Percentiles rank a stretch among this genome's conserved stretches.
These are phyloP conservation scores for Drosophila multiciliata DNA, from an alignment of 2,888 invertebrate genomes.

Conservation along the genomic window DNA sequence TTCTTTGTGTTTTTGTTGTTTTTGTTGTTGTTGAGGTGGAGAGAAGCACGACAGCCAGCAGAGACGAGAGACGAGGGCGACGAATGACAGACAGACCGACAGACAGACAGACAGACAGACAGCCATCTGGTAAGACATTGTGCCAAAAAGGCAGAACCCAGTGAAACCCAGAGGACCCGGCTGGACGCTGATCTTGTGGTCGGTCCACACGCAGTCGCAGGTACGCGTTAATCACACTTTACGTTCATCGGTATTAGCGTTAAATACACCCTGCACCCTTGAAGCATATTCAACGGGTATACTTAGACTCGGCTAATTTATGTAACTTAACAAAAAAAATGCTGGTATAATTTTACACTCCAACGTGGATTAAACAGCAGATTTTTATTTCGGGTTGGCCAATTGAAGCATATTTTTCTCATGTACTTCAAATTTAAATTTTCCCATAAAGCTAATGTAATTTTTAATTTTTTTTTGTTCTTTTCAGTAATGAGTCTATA, in stretches of 20 bases:
- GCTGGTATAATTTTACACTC: accelerated
- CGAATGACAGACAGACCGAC: slow-evolving; percentile 1
- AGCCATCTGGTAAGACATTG: slow-evolving; percentile 26
- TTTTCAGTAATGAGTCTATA: background rate
- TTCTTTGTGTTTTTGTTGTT: slow-evolving; percentile 21
- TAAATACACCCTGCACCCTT: slow-evolving; percentile 26
- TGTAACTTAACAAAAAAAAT: background rate
- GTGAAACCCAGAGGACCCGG: slow-evolving; percentile 9
- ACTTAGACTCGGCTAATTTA: background rate
- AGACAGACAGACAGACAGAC: background rate
- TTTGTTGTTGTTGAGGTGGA: slow-evolving; percentile 15
- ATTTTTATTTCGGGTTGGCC: background rate
- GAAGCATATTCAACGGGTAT: background rate
- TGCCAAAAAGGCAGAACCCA: slow-evolving; percentile 63
- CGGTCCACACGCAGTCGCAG: slow-evolving; percentile 55
- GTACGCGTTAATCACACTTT: slow-evolving; percentile 75
- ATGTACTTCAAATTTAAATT: too few species aligned
- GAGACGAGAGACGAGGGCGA: slow-evolving; percentile 4
- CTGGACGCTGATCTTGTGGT: slow-evolving; percentile 17
- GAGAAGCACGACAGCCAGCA: background rate
- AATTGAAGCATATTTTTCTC: too few species aligned
- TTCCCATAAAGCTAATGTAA: background rate
- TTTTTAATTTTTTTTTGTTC: background rate
- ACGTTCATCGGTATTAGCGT: slow-evolving; percentile 51
- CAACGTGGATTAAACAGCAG: background rate